Evolutionary conservation across 35 echinoderm and acorn worm species (phyloP), one percentile per base, ranked within the genome.

Genomic region (Apostichopus japonicus): DNA sequence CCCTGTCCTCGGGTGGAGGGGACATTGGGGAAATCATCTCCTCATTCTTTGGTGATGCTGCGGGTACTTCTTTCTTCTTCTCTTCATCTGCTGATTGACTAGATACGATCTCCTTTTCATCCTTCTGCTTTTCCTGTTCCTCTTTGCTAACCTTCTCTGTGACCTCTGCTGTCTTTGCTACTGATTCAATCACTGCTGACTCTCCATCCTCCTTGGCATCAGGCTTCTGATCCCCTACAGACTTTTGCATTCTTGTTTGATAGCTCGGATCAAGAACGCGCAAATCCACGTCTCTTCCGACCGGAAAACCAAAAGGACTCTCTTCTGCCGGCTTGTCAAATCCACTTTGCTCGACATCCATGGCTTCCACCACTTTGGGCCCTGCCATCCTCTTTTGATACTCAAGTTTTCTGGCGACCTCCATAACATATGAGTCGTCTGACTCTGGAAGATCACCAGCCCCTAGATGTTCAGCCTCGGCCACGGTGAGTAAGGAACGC

Each of bases 211-310:
- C 86, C 33, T 95, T 52, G 53, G 78, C 77, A 24, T 55, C 77
- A 62, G 79, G 9, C 90, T 90, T 77, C 24, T 25, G 52, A 33
- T 23, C 77, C 61, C 58, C 54, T 54, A 11, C 23, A 90, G 15
- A 19, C 78, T 57, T 53, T 57, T 56, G 53, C 76, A 67, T 25
- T 53, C 79, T 84, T 58, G 21, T 91, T 10, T 67, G 87, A 55
- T 82, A 86, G 72, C 22, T 61, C 6, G 94, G 94, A 27, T 92
- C 94, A 7, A 91, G 71, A 8, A 95, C 67, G 56, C 94, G 86
- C 70, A 95, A 86, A 58, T 95, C 94, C 21, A 95, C 90, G 89
- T 95, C 94, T 59, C 55, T 87, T 10, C 44, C 65, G 25, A 79
- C 89, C 17, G 93, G 77, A 65, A 90, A 94, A 13, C 89, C 77